Conservation (phyloP, 2,888 invertebrate genomes). For the Petrolisthes cinctipes region DNA sequence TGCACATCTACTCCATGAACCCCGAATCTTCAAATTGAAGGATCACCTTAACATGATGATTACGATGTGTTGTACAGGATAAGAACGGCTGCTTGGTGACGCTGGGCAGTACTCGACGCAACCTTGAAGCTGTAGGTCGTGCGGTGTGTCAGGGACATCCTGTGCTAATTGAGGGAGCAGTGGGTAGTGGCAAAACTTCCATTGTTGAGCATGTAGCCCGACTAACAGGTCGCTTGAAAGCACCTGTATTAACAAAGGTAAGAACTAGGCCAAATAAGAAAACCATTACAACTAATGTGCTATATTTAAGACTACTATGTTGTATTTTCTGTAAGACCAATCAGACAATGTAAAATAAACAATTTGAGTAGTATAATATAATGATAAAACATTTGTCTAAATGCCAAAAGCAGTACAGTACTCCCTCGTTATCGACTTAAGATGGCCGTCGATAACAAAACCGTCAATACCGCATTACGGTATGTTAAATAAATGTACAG, state of each 20-base stretch:
- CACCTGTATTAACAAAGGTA: constrained; percentile 61
- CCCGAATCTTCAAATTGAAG: too few relatives aligned
- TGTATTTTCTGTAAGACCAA: too few relatives aligned
- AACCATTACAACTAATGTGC: neutral
- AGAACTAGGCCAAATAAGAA: neutral
- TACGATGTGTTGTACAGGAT: constrained; percentile 13
- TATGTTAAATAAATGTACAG: too few relatives aligned
- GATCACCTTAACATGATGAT: neutral
- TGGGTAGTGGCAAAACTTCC: constrained; percentile 95
- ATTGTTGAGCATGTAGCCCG: constrained; percentile 87
- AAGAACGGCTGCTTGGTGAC: constrained; percentile 42
- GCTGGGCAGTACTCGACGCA: constrained; percentile 44
- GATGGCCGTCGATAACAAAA: too few relatives aligned
- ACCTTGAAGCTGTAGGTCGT: constrained; percentile 81
- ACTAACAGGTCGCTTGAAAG: constrained; percentile 76
- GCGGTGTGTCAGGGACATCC: constrained; percentile 81
- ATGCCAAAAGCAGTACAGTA: too few relatives aligned
- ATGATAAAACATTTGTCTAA: too few relatives aligned
- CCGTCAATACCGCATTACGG: too few relatives aligned
- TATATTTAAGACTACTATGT: neutral
- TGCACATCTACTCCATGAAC: too few relatives aligned
- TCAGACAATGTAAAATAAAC: too few relatives aligned
- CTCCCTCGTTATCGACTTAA: too few relatives aligned
- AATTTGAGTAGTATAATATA: too few relatives aligned
- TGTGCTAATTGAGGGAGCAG: constrained; percentile 85